Percentiles rank a stretch among this genome's conserved stretches.
Conservation (phyloP, 2,888 invertebrate genomes). For the Pecten maximus region DNA sequence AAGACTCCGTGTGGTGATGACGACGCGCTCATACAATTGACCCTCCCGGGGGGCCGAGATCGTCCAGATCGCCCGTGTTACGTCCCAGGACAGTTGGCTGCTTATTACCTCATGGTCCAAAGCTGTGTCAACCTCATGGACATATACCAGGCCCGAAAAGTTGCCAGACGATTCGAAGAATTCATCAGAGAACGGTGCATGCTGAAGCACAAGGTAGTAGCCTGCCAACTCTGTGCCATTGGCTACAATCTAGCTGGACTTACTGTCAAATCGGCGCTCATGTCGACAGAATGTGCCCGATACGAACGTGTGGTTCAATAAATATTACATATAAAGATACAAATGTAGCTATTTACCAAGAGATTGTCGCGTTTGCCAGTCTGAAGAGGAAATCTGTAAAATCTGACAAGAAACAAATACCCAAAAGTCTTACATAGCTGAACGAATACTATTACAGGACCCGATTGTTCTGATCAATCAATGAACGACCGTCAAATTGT, state of each 20-base stretch:
- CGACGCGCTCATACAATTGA: slow-evolving; percentile 54
- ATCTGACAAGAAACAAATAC: too few species aligned
- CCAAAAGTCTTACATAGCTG: too few species aligned
- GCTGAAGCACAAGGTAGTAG: not conserved
- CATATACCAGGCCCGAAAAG: slow-evolving; percentile 45
- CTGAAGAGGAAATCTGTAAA: too few species aligned
- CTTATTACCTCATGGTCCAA: slow-evolving; percentile 39
- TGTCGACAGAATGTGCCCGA: not conserved
- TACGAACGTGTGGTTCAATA: not conserved
- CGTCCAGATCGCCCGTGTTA: not conserved
- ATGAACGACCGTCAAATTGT: too few species aligned
- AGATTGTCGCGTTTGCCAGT: too few species aligned
- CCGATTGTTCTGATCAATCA: too few species aligned
- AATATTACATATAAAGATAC: too few species aligned
- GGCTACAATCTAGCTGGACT: not conserved
- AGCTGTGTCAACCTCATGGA: slow-evolving; percentile 40
- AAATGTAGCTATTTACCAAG: too few species aligned
- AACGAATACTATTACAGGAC: too few species aligned
- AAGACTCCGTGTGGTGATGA: slow-evolving; percentile 50
- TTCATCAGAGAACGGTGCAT: not conserved
- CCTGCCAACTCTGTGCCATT: not conserved
- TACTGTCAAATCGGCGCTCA: not conserved
- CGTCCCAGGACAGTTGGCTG: slow-evolving; percentile 46
- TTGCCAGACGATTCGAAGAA: slow-evolving; percentile 38
- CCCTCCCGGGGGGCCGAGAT: slow-evolving; percentile 35